Percentiles rank a stretch among this genome's conserved stretches.
Evolutionary conservation across 2,113 vertebrate species (phyloP).

Genomic region (Cricetomys ansorgei): DNA sequence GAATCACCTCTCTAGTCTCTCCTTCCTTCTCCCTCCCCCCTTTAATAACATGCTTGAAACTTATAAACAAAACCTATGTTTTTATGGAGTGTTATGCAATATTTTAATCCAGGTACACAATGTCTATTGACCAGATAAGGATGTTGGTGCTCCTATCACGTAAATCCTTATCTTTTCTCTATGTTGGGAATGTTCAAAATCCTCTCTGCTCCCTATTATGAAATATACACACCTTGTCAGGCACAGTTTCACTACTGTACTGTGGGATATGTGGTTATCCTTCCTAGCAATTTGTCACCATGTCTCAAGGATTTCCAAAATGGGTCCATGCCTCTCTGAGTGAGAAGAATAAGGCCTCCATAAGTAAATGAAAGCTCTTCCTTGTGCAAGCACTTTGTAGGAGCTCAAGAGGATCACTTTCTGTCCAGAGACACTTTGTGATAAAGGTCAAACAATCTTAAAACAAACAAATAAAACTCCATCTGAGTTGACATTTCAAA

Average conservation of each 20-base stretch:
- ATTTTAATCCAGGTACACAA: background rate
- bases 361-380: background rate
- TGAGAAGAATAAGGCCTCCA: background rate
- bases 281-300: background rate
- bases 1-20: background rate
- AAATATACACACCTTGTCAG: background rate
- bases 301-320: background rate
- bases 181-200: background rate
- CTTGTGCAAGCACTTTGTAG: background rate
- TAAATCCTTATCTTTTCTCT: background rate
- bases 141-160: background rate
- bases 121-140: background rate
- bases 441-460: slow-evolving; percentile 55
- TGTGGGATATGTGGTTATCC: background rate
- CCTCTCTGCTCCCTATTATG: background rate
- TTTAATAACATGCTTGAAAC: background rate
- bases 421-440: slow-evolving; percentile 15
- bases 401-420: background rate
- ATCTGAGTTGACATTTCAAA: slow-evolving; percentile 56
- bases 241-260: background rate
- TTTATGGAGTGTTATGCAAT: background rate
- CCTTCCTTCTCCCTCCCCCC: too few relatives aligned
- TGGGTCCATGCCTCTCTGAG: background rate
- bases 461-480: slow-evolving; percentile 25
- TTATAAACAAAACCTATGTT: background rate